phyloP scores from a whole-genome alignment of 2,888 invertebrate species.

The Boloria selene region DNA sequence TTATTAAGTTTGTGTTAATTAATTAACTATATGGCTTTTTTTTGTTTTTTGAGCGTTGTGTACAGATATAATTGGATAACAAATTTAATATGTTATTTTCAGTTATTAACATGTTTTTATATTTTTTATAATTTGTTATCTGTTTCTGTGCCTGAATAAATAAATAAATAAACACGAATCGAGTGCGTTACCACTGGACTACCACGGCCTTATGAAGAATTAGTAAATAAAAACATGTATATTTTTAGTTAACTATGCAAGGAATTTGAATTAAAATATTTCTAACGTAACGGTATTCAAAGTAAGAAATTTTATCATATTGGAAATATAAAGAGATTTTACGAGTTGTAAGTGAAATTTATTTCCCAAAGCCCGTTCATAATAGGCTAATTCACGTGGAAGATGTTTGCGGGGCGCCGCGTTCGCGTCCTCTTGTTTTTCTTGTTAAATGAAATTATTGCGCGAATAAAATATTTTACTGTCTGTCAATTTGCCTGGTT shows the following conservation, averaged over 20 bases:
- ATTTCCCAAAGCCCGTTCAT: slow-evolving; percentile 67
- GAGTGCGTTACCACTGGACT: too few relatives aligned
- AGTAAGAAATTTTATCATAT: slow-evolving; percentile 35
- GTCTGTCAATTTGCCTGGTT: slow-evolving; percentile 78
- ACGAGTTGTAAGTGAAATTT: slow-evolving; percentile 65
- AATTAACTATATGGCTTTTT: too few relatives aligned
- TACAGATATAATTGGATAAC: too few relatives aligned
- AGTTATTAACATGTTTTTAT: too few relatives aligned
- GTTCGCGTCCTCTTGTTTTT: slow-evolving; percentile 64
- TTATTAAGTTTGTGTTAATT: too few relatives aligned
- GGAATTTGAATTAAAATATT: slow-evolving; percentile 4
- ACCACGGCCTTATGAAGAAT: too few relatives aligned
- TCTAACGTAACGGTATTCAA: neutral
- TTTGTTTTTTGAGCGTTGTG: too few relatives aligned
- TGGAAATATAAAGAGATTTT: slow-evolving; percentile 52
- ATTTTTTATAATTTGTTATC: too few relatives aligned
- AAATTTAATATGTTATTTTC: too few relatives aligned
- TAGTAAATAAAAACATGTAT: neutral
- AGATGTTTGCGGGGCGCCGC: slow-evolving; percentile 66
- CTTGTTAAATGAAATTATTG: slow-evolving; percentile 79
- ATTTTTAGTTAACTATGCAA: neutral
- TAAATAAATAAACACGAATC: too few relatives aligned
- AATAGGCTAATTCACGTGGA: slow-evolving; percentile 79
- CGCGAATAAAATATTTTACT: slow-evolving; percentile 80
- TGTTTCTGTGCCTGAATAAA: too few relatives aligned